Conservation (phyloP, 1,140 invertebrate species). For the Pomacea maculata region DNA sequence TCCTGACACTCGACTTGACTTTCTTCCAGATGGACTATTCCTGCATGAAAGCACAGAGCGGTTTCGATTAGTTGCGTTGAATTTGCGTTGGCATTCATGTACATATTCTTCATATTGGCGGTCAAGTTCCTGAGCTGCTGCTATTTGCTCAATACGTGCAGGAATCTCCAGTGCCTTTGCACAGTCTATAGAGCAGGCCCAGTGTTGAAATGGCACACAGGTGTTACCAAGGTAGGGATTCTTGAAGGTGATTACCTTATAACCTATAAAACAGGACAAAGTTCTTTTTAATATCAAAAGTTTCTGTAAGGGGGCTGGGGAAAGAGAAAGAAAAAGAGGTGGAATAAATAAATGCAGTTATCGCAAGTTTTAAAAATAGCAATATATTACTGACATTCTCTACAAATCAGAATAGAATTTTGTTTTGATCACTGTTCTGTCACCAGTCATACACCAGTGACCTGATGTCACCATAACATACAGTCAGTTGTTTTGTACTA, state of each 20-base stretch:
- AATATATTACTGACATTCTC: too few species aligned
- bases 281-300: too few species aligned
- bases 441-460: too few species aligned
- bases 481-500: too few species aligned
- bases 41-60: conserved; percentile 28
- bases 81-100: conserved; percentile 54
- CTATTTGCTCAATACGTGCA: conserved; percentile 65
- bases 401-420: too few species aligned
- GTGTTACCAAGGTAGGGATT: conserved; percentile 70
- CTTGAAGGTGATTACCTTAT: conserved; percentile 69
- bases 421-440: too few species aligned
- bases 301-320: too few species aligned
- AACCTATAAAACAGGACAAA: conserved; percentile 58
- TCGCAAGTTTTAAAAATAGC: too few species aligned
- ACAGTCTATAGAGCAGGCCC: conserved; percentile 67
- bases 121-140: conserved; percentile 60
- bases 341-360: too few species aligned
- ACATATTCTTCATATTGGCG: conserved; percentile 62
- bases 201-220: conserved; percentile 70
- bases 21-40: conserved; percentile 10
- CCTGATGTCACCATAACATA: too few species aligned
- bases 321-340: too few species aligned
- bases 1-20: neutral
- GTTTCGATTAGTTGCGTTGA: conserved; percentile 26
- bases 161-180: conserved; percentile 67